phyloP scores from a whole-genome alignment of 1,140 invertebrate species.

The Drosophila murphyi region DNA sequence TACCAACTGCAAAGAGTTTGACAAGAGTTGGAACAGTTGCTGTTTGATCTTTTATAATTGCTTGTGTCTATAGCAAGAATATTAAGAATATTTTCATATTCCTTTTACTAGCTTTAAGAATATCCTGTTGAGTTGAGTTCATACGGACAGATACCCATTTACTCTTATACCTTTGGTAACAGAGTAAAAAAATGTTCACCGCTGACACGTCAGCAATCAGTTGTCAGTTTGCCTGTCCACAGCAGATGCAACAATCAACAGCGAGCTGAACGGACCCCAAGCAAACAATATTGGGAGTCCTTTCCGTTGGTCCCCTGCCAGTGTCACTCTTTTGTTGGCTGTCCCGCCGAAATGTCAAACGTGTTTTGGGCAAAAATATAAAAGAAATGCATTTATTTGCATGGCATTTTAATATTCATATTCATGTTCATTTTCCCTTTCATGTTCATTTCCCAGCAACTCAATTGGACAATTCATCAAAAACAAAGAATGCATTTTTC shows the following conservation, averaged over 20 bases:
- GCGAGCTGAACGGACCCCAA: neutral
- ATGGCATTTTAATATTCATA: constrained; percentile 50
- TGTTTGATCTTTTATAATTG: no score
- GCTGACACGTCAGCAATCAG: constrained; percentile 65
- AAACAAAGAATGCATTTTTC: constrained; percentile 1
- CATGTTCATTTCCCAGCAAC: constrained; percentile 11
- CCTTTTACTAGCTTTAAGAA: no score
- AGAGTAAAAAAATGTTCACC: constrained; percentile 51
- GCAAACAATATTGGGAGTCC: constrained; percentile 17
- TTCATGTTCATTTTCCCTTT: constrained; percentile 5
- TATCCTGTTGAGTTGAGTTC: no score
- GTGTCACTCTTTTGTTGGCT: neutral
- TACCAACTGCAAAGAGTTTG: no score
- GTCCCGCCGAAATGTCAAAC: constrained; percentile 52
- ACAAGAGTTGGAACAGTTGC: no score
- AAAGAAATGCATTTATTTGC: constrained; percentile 60
- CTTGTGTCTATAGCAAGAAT: no score
- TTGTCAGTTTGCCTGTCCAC: constrained; percentile 64
- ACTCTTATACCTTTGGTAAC: no score
- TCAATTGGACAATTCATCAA: constrained; percentile 58
- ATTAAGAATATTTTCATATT: no score
- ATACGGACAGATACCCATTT: no score
- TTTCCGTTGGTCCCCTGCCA: no score
- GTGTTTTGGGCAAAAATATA: constrained; percentile 43
- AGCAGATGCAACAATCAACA: constrained; percentile 21